Conservation (phyloP, 2,888 invertebrate genomes). For the Coenonympha glycerion region DNA sequence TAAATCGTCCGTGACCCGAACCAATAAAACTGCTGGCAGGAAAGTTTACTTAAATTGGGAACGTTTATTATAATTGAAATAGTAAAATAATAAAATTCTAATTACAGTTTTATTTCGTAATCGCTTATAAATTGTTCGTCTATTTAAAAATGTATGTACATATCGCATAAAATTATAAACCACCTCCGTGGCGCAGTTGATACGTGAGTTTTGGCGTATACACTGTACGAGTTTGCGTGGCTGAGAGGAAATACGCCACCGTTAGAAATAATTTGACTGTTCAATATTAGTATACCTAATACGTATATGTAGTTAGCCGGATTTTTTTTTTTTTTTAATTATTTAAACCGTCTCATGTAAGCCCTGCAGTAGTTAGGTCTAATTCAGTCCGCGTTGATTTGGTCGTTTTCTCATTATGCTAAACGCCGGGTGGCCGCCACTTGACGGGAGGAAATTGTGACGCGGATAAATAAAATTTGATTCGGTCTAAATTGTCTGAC, state of each 20-base stretch:
- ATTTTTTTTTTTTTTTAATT: no score
- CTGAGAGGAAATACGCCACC: no score
- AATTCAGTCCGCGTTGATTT: conserved; percentile 66
- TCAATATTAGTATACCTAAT: no score
- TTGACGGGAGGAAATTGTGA: conserved; percentile 72
- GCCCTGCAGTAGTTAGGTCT: conserved; percentile 46
- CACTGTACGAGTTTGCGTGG: no score
- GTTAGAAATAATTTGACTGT: no score
- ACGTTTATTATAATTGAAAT: not conserved
- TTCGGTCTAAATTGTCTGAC: conserved; percentile 52
- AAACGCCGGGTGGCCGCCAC: conserved; percentile 67
- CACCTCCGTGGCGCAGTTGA: no score
- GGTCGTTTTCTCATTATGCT: conserved; percentile 66
- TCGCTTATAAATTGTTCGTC: no score
- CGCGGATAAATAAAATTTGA: conserved; percentile 69
- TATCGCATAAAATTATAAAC: no score
- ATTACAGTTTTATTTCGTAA: no score
- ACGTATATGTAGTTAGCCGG: no score
- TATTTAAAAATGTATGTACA: no score
- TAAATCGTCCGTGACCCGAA: conserved; percentile 58
- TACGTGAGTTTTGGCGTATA: no score
- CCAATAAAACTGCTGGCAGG: conserved; percentile 30
- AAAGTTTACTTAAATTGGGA: conserved; percentile 20
- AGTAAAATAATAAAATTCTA: not conserved
- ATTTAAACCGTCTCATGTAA: conserved; percentile 50